Conservation (phyloP, 2,113 vertebrate genomes). For the Pterocles orientalis region DNA sequence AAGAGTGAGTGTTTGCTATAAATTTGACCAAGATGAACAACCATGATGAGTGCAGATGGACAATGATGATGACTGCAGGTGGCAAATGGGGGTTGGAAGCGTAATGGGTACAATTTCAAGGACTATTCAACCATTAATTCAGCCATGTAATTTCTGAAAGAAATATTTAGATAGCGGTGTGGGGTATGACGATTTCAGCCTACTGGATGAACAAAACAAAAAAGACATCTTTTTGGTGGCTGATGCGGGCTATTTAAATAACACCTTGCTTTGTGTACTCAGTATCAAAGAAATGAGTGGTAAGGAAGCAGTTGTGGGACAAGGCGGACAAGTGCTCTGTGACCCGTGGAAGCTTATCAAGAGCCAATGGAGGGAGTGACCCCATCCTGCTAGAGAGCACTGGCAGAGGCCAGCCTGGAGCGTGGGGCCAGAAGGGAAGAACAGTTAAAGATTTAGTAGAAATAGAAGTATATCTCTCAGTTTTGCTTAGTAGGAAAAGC, state of each 20-base stretch:
- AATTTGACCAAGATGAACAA: conserved; percentile 18
- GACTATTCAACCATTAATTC: conserved; percentile 10
- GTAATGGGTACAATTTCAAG: not conserved
- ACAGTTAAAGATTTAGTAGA: not conserved
- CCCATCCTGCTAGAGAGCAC: not conserved
- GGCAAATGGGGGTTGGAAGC: not conserved
- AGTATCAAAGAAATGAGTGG: not conserved
- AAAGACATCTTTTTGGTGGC: not conserved
- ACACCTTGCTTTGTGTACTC: not conserved
- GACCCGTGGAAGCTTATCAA: not conserved
- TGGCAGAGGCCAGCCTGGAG: not conserved
- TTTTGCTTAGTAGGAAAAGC: not conserved
- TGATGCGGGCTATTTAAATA: not conserved
- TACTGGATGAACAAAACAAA: not conserved
- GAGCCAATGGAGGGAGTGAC: not conserved
- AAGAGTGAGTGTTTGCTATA: not conserved
- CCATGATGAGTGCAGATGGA: not conserved
- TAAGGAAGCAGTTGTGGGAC: not conserved
- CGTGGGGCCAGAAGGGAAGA: not conserved
- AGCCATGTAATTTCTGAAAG: not conserved
- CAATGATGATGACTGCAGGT: not conserved
- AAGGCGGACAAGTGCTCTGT: not conserved
- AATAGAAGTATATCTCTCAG: not conserved
- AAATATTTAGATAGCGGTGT: conserved; percentile 10
- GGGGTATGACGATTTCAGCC: not conserved